Evolutionary conservation across 1,140 invertebrate genomes (phyloP), one percentile per base, ranked within the genome.

Genomic region (Neodiprion lecontei): DNA sequence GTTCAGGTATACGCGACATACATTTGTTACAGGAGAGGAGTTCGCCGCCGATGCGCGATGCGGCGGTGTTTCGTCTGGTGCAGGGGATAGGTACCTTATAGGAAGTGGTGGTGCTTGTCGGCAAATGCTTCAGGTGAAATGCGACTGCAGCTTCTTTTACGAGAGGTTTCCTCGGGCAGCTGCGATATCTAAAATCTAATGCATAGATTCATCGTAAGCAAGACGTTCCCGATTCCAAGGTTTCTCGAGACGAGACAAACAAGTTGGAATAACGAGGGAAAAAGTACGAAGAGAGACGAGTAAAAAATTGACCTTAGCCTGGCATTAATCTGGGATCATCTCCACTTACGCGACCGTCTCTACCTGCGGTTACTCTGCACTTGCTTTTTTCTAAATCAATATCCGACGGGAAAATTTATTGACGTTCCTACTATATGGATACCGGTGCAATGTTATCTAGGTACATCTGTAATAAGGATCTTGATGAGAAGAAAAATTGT

Each of bases 151-250:
- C 53, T 61, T 40, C 28, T 40, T 61, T 61, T 61, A 61, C 79
- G 79, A 80, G 75, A 80, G 77, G 76, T 77, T 80, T 80, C 80
- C 75, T 72, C 12, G 66, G 40, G 74, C 28, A 40, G 28, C 72
- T n/a, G 21, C 23, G 48, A 21, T 75, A 75, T 77, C 74, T 77
- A 48, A 70, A 70, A 77, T 77, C 76, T 72, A 71, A 75, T 77
- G 70, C 74, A 72, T 50, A 53, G 75, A 74, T 74, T 69, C 61
- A 69, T 77, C 76, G 69, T 69, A 74, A 77, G 75, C 48, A 72
- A 72, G 70, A 74, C 74, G 67, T 72, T 72, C 72, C 72, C 28
- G 50, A 53, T 65, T 67, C 50, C 72, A 61, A 53, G 71, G 72
- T 77, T 75, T 77, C 76, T 72, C 76, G 21, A 28, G 17, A n/a